Evolutionary conservation across 2,888 invertebrate genomes (phyloP).

Genomic region (Hecatera dysodea): DNA sequence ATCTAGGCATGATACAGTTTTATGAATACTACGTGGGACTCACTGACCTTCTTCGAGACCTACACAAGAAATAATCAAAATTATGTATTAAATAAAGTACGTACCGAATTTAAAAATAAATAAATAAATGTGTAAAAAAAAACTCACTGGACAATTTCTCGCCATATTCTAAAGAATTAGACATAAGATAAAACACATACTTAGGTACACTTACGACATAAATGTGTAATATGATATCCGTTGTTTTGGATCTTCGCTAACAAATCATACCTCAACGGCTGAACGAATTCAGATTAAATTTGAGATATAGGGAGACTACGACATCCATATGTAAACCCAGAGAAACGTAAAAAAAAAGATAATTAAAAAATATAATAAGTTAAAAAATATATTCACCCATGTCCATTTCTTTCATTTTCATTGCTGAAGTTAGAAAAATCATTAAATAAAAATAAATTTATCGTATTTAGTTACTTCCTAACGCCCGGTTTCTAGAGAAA

Average conservation of each 20-base stretch:
- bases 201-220: too few relatives aligned
- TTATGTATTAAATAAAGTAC: not conserved
- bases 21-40: not conserved
- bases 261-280: not conserved
- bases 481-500: not conserved
- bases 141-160: constrained; percentile 73
- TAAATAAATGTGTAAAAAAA: not conserved
- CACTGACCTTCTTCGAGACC: constrained; percentile 1
- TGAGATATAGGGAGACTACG: not conserved
- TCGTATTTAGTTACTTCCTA: not conserved
- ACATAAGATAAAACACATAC: not conserved
- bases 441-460: too few relatives aligned
- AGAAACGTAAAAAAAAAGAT: too few relatives aligned
- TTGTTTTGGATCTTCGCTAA: not conserved
- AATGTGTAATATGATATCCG: too few relatives aligned
- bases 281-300: not conserved
- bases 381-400: constrained; percentile 38
- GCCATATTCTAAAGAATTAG: constrained; percentile 70
- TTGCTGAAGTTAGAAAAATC: constrained; percentile 19
- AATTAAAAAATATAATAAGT: too few relatives aligned
- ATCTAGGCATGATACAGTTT: not conserved
- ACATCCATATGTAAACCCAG: too few relatives aligned
- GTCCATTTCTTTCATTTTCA: constrained; percentile 50
- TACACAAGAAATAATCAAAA: not conserved
- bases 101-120: too few relatives aligned